Evolutionary conservation across 2,888 invertebrate species (phyloP).

Genomic region (Conistra vaccinii): DNA sequence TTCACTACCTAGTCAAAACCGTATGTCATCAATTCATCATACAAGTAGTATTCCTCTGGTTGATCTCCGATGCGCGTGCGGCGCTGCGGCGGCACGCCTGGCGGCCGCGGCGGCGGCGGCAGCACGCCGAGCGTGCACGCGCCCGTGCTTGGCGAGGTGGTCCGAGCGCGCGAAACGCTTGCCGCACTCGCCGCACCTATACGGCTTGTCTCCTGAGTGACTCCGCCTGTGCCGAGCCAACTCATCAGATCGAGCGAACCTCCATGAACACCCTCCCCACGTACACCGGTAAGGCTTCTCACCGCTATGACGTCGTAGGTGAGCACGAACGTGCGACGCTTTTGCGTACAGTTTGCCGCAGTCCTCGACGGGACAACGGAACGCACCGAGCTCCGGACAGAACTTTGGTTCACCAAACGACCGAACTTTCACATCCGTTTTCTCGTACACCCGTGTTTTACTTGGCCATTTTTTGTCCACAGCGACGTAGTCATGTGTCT

Average conservation of each 20-base stretch:
- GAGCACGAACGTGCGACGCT: slow-evolving; percentile 97
- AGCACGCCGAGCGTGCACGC: slow-evolving; percentile 94
- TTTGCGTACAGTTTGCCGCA: slow-evolving; percentile 97
- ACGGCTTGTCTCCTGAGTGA: slow-evolving; percentile 98
- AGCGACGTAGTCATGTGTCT: slow-evolving; percentile 73
- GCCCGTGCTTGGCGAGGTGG: slow-evolving; percentile 97
- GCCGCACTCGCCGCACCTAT: slow-evolving; percentile 96
- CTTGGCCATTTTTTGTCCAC: slow-evolving; percentile 69
- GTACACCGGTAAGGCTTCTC: slow-evolving; percentile 94
- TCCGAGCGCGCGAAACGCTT: slow-evolving; percentile 98
- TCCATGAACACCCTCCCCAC: slow-evolving; percentile 96
- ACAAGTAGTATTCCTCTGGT: slow-evolving; percentile 76
- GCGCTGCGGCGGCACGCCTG: slow-evolving; percentile 67
- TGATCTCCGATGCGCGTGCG: slow-evolving; percentile 67
- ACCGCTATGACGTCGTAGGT: slow-evolving; percentile 96
- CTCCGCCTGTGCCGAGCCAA: slow-evolving; percentile 97
- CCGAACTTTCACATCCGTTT: slow-evolving; percentile 73
- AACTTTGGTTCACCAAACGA: slow-evolving; percentile 86
- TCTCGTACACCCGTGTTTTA: slow-evolving; percentile 65
- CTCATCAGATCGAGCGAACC: slow-evolving; percentile 98
- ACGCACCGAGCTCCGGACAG: slow-evolving; percentile 90
- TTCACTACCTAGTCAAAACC: slow-evolving; percentile 20
- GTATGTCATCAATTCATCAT: slow-evolving; percentile 49
- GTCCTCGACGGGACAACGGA: slow-evolving; percentile 92
- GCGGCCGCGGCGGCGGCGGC: slow-evolving; percentile 81